Conservation (phyloP, 2,888 invertebrate species). For the Lithophane socia region DNA sequence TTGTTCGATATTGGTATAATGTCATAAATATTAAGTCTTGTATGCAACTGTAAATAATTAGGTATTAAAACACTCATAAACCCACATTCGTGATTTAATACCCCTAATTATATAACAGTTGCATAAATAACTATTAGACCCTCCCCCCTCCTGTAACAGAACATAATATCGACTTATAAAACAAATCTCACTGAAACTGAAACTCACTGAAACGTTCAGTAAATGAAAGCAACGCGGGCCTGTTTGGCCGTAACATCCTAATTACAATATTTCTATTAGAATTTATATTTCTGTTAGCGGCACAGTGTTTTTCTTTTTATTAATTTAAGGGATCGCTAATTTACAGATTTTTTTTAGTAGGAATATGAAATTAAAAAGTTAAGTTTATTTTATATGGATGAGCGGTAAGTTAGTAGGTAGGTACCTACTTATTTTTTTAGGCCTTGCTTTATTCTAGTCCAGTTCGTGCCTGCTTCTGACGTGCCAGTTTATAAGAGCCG, state of each 20-base stretch:
- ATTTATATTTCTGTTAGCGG: constrained; percentile 26
- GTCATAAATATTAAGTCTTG: too few relatives aligned
- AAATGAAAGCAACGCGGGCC: constrained; percentile 15
- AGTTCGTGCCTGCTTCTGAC: too few relatives aligned
- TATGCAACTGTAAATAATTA: too few relatives aligned
- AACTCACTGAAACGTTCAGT: constrained; percentile 37
- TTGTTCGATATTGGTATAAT: too few relatives aligned
- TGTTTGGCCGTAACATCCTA: constrained; percentile 8
- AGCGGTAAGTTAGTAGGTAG: not conserved
- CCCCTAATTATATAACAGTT: too few relatives aligned
- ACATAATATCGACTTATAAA: constrained; percentile 13
- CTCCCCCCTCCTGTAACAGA: not conserved
- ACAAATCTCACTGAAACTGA: not conserved
- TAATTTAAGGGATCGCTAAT: constrained; percentile 11
- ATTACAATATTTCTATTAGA: constrained; percentile 40
- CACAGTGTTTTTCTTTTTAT: constrained; percentile 12
- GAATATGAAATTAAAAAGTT: not conserved
- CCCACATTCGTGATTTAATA: too few relatives aligned
- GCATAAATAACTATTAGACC: not conserved
- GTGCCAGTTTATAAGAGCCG: too few relatives aligned
- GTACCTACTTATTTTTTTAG: not conserved
- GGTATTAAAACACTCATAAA: too few relatives aligned
- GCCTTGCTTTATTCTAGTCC: not conserved
- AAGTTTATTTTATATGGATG: not conserved
- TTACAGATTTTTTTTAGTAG: not conserved